These are phyloP conservation scores for Pteropus rufus DNA, from an alignment of 2,797 vertebrate species.

Conservation along the genomic window DNA sequence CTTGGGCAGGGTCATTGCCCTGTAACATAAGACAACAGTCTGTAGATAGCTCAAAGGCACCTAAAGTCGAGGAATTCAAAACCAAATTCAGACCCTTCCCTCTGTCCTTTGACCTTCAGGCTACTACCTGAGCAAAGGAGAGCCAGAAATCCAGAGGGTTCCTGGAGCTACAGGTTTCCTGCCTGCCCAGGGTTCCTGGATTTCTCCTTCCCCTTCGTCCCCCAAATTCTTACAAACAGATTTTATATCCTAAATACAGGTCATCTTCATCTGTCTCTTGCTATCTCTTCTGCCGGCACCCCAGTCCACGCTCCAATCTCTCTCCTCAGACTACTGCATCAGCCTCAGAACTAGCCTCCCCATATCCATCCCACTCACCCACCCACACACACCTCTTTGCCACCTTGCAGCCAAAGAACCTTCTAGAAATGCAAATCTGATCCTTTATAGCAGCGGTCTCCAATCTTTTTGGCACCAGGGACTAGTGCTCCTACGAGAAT, in stretches of 20 bases:
- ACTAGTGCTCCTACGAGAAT: too few relatives aligned
- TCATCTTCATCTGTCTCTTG: background rate
- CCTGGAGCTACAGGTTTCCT: too few relatives aligned
- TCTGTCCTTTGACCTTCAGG: background rate
- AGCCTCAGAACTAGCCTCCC: background rate
- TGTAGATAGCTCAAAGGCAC: background rate
- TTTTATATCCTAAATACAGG: background rate
- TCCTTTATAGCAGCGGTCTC: background rate
- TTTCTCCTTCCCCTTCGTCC: background rate
- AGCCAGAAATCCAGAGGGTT: background rate
- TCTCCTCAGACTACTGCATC: background rate
- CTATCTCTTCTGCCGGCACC: background rate
- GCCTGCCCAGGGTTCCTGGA: background rate
- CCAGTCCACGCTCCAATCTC: background rate
- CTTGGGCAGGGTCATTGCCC: background rate
- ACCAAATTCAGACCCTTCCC: background rate
- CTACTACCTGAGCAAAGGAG: background rate
- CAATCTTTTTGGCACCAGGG: too few relatives aligned
- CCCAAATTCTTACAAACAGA: background rate
- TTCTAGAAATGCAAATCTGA: conserved; percentile 27
- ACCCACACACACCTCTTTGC: background rate
- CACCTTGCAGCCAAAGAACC: background rate
- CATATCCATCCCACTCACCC: background rate
- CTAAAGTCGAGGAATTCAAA: background rate
- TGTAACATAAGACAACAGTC: background rate